Percentiles rank a stretch among this genome's conserved stretches.
Conservation (phyloP, 1,140 invertebrate species). For the Portunus trituberculatus region DNA sequence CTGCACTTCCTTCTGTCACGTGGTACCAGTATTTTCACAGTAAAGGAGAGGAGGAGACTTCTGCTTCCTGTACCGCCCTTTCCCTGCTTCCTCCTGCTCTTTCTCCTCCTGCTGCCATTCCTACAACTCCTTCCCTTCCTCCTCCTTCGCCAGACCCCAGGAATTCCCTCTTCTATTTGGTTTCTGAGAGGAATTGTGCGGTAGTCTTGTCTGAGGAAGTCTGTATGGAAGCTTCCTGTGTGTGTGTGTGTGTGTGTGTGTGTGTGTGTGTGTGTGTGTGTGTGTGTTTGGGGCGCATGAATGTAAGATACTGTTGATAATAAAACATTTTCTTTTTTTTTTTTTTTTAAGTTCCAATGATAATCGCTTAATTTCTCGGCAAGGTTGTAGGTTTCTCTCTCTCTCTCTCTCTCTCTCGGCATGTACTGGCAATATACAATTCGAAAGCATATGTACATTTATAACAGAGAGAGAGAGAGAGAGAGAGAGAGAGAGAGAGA, state of each 20-base stretch:
- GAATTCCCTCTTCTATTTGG: background rate
- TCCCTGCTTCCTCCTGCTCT: background rate
- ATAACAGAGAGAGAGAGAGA: background rate
- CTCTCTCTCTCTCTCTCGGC: too few relatives aligned
- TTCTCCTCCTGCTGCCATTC: background rate
- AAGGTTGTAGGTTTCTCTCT: too few relatives aligned
- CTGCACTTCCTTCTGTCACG: too few relatives aligned
- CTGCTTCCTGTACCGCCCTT: too few relatives aligned
- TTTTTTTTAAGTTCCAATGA: background rate
- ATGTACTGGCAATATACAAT: too few relatives aligned
- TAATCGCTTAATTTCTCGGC: background rate
- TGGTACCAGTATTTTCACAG: too few relatives aligned
- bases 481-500: background rate
- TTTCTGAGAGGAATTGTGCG: background rate
- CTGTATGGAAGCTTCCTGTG: background rate
- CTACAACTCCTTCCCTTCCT: background rate
- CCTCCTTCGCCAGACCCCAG: background rate
- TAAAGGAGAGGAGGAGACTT: too few relatives aligned
- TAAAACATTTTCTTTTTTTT: too few relatives aligned
- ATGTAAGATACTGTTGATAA: background rate
- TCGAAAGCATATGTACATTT: too few relatives aligned
- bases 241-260: slow-evolving; percentile 41
- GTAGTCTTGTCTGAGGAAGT: background rate
- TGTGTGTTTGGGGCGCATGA: background rate
- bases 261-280: slow-evolving; percentile 33